Evolutionary conservation across 2,888 invertebrate species (phyloP).

Genomic region (Strigamia transsilvanica): DNA sequence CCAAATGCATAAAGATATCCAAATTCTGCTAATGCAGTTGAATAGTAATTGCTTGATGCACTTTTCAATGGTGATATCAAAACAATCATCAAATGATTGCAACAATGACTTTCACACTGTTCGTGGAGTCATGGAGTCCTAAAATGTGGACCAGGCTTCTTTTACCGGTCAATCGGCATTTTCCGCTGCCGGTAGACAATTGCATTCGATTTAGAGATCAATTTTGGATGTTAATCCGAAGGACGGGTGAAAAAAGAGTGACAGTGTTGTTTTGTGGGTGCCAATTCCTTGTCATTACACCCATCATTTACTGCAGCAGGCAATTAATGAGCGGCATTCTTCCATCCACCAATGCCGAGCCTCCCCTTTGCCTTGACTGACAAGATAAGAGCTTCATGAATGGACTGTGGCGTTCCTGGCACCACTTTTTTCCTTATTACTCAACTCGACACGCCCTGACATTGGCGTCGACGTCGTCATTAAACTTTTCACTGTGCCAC

Average conservation of each 20-base stretch:
- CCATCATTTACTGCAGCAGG: conserved; percentile 24
- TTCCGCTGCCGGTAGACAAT: no score
- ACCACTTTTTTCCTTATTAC: conserved; percentile 32
- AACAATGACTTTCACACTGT: no score
- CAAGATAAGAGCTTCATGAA: conserved; percentile 42
- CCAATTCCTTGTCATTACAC: conserved; percentile 42
- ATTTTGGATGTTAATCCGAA: neutral
- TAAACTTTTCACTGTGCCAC: neutral
- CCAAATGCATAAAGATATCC: no score
- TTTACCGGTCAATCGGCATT: no score
- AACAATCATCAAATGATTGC: no score
- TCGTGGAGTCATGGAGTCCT: no score
- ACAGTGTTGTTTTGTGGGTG: conserved; percentile 24
- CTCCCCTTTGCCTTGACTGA: conserved; percentile 2
- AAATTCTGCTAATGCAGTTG: no score
- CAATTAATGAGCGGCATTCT: conserved; percentile 36
- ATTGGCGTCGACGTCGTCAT: conserved; percentile 38
- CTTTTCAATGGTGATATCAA: no score
- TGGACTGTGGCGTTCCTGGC: conserved; percentile 28
- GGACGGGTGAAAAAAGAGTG: neutral
- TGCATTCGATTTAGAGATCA: neutral
- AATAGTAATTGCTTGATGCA: no score
- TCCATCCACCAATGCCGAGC: conserved; percentile 10
- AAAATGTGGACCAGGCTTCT: no score
- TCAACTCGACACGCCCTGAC: conserved; percentile 33